Evolutionary conservation across 2,797 vertebrate species (phyloP).

Genomic region (Tiaroga cobitis): DNA sequence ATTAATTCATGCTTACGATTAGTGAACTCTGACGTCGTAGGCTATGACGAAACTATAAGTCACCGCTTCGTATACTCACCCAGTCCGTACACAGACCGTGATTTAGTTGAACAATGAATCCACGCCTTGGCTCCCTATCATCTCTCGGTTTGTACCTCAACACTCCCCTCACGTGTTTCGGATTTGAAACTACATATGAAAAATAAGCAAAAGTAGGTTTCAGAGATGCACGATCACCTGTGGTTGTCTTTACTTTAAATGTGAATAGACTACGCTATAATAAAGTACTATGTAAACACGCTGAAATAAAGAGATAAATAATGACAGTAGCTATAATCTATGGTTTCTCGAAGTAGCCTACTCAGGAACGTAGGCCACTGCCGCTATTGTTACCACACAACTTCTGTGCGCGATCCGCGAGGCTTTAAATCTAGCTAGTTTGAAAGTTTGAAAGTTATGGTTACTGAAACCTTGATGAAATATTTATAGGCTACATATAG

Average conservation of each 20-base stretch:
- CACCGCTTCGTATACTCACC: slow-evolving; percentile 55
- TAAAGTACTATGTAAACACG: not conserved
- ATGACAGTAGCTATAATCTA: not conserved
- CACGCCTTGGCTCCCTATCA: slow-evolving; percentile 43
- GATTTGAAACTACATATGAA: not conserved
- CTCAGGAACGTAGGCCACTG: not conserved
- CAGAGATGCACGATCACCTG: not conserved
- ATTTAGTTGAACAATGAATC: slow-evolving; percentile 58
- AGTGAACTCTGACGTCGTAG: slow-evolving; percentile 75
- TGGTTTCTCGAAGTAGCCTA: not conserved
- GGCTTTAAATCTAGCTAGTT: not conserved
- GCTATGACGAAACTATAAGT: slow-evolving; percentile 73
- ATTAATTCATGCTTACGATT: slow-evolving; percentile 50
- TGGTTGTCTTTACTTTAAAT: not conserved
- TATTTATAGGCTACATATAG: not conserved
- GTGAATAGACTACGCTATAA: not conserved
- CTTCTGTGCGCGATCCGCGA: not conserved
- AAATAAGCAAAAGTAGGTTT: not conserved
- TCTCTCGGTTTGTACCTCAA: slow-evolving; percentile 58
- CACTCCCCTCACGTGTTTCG: slow-evolving; percentile 75
- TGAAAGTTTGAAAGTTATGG: not conserved
- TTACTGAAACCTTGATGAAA: not conserved
- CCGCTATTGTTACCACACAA: not conserved
- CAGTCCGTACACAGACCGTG: slow-evolving; percentile 51
- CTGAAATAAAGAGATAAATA: not conserved